Conservation (phyloP, 30 jellyfish, hydroid and myxozoan genomes). For the Chrysaora quinquecirrha region DNA sequence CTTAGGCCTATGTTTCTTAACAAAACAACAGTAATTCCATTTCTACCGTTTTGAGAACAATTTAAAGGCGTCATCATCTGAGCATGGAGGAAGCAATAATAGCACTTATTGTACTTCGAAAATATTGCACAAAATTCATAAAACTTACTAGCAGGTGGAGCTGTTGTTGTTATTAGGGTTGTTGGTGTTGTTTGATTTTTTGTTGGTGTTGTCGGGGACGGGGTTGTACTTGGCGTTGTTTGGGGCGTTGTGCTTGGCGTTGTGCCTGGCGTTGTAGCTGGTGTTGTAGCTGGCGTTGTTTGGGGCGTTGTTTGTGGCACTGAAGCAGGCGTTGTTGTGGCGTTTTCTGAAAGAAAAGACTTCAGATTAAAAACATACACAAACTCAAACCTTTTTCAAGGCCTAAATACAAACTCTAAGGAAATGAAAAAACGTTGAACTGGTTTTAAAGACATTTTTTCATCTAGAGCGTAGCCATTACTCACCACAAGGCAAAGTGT, state of each 20-base stretch:
- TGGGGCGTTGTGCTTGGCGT: slow-evolving; percentile 38
- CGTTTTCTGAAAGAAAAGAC: slow-evolving; percentile 30
- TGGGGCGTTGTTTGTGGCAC: slow-evolving; percentile 35
- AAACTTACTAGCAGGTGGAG: slow-evolving; percentile 16
- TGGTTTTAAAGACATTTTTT: too few species aligned
- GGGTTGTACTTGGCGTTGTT: slow-evolving; percentile 36
- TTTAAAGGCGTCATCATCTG: too few species aligned
- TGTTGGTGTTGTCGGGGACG: slow-evolving; percentile 60
- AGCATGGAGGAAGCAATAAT: too few species aligned
- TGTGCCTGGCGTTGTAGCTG: slow-evolving; percentile 41
- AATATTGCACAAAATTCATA: too few species aligned
- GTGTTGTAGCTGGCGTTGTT: slow-evolving; percentile 3
- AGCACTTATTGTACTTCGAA: slow-evolving; percentile 9
- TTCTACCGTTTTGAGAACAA: too few species aligned
- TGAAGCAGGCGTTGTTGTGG: slow-evolving; percentile 26
- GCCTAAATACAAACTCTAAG: too few species aligned
- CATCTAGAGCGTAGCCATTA: too few species aligned
- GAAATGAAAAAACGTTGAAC: too few species aligned
- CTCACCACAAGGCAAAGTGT: slow-evolving; percentile 84
- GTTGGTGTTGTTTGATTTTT: slow-evolving; percentile 14
- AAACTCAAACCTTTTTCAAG: too few species aligned
- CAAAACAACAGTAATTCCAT: too few species aligned
- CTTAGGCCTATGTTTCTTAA: too few species aligned
- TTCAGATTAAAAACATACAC: too few species aligned
- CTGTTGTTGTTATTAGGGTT: slow-evolving; percentile 27